phyloP scores from a whole-genome alignment of 1,140 invertebrate species.

The Cydia pomonella region DNA sequence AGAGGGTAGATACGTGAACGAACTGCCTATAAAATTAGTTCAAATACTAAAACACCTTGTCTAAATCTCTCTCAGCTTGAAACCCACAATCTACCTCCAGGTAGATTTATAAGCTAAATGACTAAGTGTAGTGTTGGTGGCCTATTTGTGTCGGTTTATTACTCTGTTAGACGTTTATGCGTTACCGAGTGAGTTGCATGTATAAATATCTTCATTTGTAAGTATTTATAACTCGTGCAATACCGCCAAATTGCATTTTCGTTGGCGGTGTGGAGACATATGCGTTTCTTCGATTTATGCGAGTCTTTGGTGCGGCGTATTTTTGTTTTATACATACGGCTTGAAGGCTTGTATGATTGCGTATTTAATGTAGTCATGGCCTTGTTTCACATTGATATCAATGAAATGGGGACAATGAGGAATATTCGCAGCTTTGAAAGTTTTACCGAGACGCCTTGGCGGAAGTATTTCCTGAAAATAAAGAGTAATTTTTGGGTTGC shows the following conservation, averaged over 20 bases:
- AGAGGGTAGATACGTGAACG: too few species aligned
- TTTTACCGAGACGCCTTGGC: too few species aligned
- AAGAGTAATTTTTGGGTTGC: too few species aligned
- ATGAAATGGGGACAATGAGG: too few species aligned
- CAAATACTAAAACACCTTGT: too few species aligned
- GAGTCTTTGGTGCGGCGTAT: neutral
- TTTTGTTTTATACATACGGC: neutral
- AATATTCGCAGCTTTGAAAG: too few species aligned
- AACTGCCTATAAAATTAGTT: too few species aligned
- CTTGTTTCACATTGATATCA: too few species aligned
- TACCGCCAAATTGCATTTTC: neutral
- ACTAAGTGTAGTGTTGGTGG: neutral
- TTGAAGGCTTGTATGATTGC: too few species aligned
- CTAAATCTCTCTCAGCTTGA: too few species aligned
- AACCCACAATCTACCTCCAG: neutral
- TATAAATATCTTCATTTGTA: neutral
- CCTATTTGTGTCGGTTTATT: slow-evolving; percentile 11
- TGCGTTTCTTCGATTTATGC: neutral
- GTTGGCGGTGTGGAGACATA: neutral
- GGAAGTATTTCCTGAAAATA: too few species aligned
- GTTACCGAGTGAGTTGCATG: neutral
- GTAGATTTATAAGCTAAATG: neutral
- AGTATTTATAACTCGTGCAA: neutral
- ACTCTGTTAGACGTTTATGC: slow-evolving; percentile 5
- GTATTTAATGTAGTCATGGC: too few species aligned